Percentiles rank a stretch among this genome's conserved stretches.
These are phyloP conservation scores for Zaprionus camerounensis DNA, from an alignment of 1,140 invertebrate species.

Conservation along the genomic window DNA sequence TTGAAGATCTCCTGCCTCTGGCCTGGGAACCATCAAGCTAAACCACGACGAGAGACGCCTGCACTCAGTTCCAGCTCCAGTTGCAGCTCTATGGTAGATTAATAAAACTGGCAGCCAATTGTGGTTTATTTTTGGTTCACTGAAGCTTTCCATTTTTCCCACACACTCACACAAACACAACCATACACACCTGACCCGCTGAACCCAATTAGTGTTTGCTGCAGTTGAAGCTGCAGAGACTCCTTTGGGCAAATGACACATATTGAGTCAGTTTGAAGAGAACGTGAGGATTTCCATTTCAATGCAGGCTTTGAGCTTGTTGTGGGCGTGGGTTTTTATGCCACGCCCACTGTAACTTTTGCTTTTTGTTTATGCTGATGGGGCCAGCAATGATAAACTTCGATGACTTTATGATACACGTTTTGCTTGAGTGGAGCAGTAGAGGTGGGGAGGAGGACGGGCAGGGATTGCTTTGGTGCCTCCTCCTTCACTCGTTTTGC, in stretches of 20 bases:
- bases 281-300: conserved; percentile 66
- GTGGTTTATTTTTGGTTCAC: conserved; percentile 7
- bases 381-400: conserved; percentile 71
- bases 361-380: conserved; percentile 43
- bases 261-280: conserved; percentile 40
- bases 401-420: conserved; percentile 70
- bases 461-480: neutral
- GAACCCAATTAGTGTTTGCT: conserved; percentile 75
- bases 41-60: neutral
- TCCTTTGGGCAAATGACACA: conserved; percentile 66
- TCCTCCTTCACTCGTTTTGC: conserved; percentile 5
- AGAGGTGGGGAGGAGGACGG: neutral
- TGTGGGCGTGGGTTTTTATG: conserved; percentile 6
- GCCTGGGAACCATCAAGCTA: conserved; percentile 62
- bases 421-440: conserved; percentile 20
- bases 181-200: conserved; percentile 51
- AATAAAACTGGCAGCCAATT: conserved; percentile 54
- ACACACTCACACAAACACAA: neutral
- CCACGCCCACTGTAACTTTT: conserved; percentile 60
- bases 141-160: conserved; percentile 53
- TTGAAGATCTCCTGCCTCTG: conserved; percentile 73
- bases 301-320: conserved; percentile 2
- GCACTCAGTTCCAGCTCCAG: neutral
- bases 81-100: neutral
- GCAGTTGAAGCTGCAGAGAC: neutral